Percentiles rank a stretch among this genome's conserved stretches.
Evolutionary conservation across 1,140 invertebrate species (phyloP).

Genomic region (Protaetia brevitarsis): DNA sequence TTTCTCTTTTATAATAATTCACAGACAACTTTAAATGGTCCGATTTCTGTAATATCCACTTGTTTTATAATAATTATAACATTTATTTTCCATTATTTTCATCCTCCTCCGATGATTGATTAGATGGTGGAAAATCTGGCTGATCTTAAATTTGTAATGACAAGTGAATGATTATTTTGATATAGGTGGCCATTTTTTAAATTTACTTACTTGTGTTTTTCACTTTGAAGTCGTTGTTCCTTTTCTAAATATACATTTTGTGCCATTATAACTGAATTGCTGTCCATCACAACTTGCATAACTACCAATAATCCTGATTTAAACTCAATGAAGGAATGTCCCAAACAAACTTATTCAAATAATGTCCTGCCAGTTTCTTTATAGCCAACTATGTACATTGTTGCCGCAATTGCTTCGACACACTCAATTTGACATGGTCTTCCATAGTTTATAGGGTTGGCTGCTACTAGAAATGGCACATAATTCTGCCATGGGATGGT

Average conservation of each 20-base stretch:
- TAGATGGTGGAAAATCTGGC: constrained; percentile 46
- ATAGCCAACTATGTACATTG: constrained; percentile 87
- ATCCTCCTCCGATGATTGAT: constrained; percentile 28
- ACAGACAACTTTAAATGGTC: background rate
- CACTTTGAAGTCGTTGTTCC: constrained; percentile 56
- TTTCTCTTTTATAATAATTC: too few species aligned
- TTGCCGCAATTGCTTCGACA: constrained; percentile 95
- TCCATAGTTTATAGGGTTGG: constrained; percentile 98
- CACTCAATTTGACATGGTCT: constrained; percentile 94
- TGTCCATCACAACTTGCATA: constrained; percentile 77
- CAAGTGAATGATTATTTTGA: background rate
- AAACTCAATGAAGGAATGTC: constrained; percentile 79
- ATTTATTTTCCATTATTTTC: background rate
- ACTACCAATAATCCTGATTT: constrained; percentile 78
- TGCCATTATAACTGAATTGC: constrained; percentile 72
- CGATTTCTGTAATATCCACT: background rate
- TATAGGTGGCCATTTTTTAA: background rate
- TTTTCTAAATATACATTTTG: constrained; percentile 75
- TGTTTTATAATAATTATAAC: background rate
- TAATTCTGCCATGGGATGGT: constrained; percentile 79
- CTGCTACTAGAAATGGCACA: constrained; percentile 94
- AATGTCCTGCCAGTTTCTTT: constrained; percentile 71
- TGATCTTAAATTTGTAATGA: constrained; percentile 41
- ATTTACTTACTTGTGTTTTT: constrained; percentile 42
- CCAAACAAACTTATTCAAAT: constrained; percentile 93